Conservation (phyloP, 2,113 vertebrate genomes). For the Cebus imitator region DNA sequence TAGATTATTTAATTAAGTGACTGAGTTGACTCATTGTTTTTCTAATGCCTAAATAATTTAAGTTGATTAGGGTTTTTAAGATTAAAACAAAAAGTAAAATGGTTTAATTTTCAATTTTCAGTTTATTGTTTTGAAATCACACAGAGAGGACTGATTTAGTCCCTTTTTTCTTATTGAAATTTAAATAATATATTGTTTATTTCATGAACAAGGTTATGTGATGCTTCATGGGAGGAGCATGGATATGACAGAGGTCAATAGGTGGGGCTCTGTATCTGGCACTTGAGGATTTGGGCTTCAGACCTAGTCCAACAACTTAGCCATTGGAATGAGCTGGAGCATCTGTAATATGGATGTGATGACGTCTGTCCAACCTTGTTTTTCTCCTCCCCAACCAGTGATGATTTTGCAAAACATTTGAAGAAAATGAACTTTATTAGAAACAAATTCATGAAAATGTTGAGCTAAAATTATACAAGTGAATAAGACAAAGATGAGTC, state of each 20-base stretch:
- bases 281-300: background rate
- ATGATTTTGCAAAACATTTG: background rate
- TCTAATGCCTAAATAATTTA: background rate
- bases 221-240: background rate
- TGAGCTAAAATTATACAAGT: background rate
- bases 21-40: background rate
- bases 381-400: background rate
- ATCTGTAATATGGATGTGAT: background rate
- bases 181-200: background rate
- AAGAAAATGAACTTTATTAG: background rate
- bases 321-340: background rate
- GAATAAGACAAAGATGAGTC: background rate
- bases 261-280: rapidly evolving
- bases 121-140: background rate
- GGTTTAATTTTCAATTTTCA: background rate
- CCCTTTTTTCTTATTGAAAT: background rate
- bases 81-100: background rate
- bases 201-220: background rate
- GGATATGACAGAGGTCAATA: background rate
- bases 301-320: no score
- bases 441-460: background rate
- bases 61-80: background rate
- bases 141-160: background rate
- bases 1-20: background rate
- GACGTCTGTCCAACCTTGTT: no score